Evolutionary conservation across 2,797 vertebrate genomes (phyloP), one percentile per base, ranked within the genome.

Genomic region (Acipenser oxyrinchus): DNA sequence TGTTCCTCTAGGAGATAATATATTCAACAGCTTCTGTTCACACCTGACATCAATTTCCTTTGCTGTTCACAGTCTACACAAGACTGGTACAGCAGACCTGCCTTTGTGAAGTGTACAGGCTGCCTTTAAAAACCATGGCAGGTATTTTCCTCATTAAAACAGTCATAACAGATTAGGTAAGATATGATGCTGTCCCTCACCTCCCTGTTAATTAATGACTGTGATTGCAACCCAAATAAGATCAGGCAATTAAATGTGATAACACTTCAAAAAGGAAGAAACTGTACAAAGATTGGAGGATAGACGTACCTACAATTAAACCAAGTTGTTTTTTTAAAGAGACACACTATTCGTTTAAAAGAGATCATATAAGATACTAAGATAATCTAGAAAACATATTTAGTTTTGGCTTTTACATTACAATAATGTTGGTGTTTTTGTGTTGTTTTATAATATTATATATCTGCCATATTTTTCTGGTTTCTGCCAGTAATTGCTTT

Each of bases 221-320:
- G 86, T 86, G 86, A 94, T 90, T 90, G 83, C 86, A 89, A 87
- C 88, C 86, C 88, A 86, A 91, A 92, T 92, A 88, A 89, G 87
- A 88, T 90, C 85, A 88, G 78, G 89, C 90, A 94, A 95, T 94
- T 94, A 95, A 90, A 94, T 83, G 87, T 90, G 92, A 93, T 93
- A 94, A 90, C 87, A 90, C 91, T 92, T 91, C 85, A 87, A 85
- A 58, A 58, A 11, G 11, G 6, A n/a, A 58, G 10, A 58, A 58
- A 11, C 55, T 58, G 10, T n/a, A 58, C 10, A 11, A 3, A 58
- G 15, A 13, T n/a, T n/a, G 12, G 11, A 58, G 15, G 12, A 11
- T 58, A n/a, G 8, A 58, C 12, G 55, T 23, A 48, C 18, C 48
- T 62, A 23, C 6, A 62, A 62, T 48, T 62, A 62, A 62, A 62